phyloP scores from a whole-genome alignment of 2,797 vertebrate species.

The Gymnothorax javanicus region DNA sequence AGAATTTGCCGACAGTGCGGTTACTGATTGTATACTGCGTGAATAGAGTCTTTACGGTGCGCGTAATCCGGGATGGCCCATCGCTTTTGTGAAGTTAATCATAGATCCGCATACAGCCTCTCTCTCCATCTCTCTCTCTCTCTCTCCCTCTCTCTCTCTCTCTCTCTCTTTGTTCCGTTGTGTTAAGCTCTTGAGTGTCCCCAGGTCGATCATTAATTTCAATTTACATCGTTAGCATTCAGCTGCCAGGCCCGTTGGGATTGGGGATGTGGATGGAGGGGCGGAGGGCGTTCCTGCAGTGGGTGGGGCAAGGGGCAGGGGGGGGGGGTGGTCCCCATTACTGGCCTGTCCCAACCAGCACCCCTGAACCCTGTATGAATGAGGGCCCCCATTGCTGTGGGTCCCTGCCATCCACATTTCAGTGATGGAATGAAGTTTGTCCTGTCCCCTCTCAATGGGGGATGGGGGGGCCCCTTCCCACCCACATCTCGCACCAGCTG shows the following conservation, averaged over 20 bases:
- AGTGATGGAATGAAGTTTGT: constrained; percentile 38
- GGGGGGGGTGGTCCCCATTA: background rate
- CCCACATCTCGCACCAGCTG: constrained; percentile 24
- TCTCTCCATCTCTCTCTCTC: background rate
- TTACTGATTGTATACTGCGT: background rate
- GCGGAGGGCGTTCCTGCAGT: constrained; percentile 30
- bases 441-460: constrained; percentile 30
- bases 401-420: background rate
- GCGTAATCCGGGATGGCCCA: background rate
- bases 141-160: constrained; percentile 11
- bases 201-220: constrained; percentile 44
- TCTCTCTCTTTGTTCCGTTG: constrained; percentile 19
- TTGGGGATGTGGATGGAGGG: background rate
- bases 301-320: background rate
- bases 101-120: background rate
- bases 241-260: constrained; percentile 49
- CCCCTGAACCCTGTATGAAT: constrained; percentile 33
- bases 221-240: constrained; percentile 51
- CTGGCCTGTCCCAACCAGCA: constrained; percentile 7
- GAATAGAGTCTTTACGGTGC: background rate
- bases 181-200: constrained; percentile 32
- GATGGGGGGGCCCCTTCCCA: background rate
- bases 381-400: background rate
- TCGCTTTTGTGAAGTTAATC: background rate
- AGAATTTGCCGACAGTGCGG: background rate